These are phyloP conservation scores for Papilio helenus DNA, from an alignment of 1,140 invertebrate species.

Conservation along the genomic window DNA sequence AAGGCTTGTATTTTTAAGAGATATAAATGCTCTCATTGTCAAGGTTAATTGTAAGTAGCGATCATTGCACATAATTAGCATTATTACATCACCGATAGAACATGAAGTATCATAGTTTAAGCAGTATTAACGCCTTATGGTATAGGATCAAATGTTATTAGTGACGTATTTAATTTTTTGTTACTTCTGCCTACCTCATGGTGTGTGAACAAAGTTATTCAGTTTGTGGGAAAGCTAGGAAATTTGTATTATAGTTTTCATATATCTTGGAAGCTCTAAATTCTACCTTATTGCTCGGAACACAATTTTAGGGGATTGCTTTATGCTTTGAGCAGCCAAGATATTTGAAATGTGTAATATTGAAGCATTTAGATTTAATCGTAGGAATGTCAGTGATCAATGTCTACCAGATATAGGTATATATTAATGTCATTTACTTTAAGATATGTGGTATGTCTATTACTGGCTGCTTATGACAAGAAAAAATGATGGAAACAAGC, in stretches of 20 bases:
- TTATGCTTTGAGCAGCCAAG: too few species aligned
- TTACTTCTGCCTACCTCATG: constrained; percentile 75
- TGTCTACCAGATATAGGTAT: constrained; percentile 8
- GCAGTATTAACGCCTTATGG: constrained; percentile 70
- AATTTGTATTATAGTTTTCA: not conserved
- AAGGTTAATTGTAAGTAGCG: not conserved
- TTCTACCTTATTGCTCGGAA: too few species aligned
- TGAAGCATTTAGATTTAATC: constrained; percentile 21
- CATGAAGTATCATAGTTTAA: constrained; percentile 60
- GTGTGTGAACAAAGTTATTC: constrained; percentile 52
- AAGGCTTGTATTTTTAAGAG: constrained; percentile 15
- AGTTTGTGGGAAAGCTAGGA: not conserved
- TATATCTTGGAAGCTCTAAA: too few species aligned
- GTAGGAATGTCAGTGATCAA: not conserved
- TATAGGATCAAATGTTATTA: constrained; percentile 52
- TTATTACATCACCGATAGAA: constrained; percentile 37
- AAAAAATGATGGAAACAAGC: not conserved
- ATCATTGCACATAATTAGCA: constrained; percentile 32
- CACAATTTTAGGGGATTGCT: too few species aligned
- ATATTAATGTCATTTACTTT: not conserved
- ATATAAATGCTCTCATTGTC: constrained; percentile 33
- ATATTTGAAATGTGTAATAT: too few species aligned
- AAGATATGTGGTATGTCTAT: constrained; percentile 4
- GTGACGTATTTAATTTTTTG: constrained; percentile 52
- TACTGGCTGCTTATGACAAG: not conserved